Evolutionary conservation across 2,888 invertebrate species (phyloP).

Genomic region (Drosophila cracens): DNA sequence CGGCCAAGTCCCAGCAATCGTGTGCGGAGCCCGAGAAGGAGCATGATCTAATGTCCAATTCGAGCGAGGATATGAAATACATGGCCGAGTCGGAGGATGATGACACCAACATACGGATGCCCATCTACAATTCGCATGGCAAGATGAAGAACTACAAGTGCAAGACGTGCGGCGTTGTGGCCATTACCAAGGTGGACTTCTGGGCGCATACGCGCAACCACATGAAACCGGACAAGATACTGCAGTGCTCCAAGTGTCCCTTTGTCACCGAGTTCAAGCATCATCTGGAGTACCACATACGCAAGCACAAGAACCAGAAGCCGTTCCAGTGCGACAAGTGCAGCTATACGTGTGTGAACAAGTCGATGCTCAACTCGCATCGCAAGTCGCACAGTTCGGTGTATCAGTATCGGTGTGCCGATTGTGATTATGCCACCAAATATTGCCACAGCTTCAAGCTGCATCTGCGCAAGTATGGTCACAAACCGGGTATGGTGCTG

Average conservation of each 20-base stretch:
- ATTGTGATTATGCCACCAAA: constrained; percentile 98
- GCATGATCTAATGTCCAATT: constrained; percentile 83
- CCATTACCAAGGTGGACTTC: constrained; percentile 94
- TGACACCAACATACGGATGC: constrained; percentile 85
- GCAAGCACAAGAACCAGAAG: constrained; percentile 97
- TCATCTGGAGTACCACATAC: constrained; percentile 97
- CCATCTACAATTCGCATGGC: constrained; percentile 87
- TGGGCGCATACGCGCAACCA: constrained; percentile 97
- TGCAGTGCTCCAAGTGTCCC: constrained; percentile 96
- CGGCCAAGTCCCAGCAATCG: constrained; percentile 72
- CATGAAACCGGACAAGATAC: constrained; percentile 96
- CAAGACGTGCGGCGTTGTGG: constrained; percentile 94
- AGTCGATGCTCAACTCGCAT: constrained; percentile 99
- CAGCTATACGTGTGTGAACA: constrained; percentile 96
- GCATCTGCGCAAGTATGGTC: constrained; percentile 96
- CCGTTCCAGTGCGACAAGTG: constrained; percentile 97
- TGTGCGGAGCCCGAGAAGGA: constrained; percentile 75
- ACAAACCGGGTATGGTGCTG: constrained; percentile 95
- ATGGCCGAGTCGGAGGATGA: constrained; percentile 83
- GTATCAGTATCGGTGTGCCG: constrained; percentile 96
- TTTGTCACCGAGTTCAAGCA: constrained; percentile 99
- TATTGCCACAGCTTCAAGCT: constrained; percentile 98
- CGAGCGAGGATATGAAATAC: constrained; percentile 83
- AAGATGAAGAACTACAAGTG: constrained; percentile 96
- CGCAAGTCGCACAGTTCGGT: constrained; percentile 97